Evolutionary conservation across 2,113 vertebrate genomes (phyloP), one percentile per base, ranked within the genome.

Genomic region (Crotophaga sulcirostris): DNA sequence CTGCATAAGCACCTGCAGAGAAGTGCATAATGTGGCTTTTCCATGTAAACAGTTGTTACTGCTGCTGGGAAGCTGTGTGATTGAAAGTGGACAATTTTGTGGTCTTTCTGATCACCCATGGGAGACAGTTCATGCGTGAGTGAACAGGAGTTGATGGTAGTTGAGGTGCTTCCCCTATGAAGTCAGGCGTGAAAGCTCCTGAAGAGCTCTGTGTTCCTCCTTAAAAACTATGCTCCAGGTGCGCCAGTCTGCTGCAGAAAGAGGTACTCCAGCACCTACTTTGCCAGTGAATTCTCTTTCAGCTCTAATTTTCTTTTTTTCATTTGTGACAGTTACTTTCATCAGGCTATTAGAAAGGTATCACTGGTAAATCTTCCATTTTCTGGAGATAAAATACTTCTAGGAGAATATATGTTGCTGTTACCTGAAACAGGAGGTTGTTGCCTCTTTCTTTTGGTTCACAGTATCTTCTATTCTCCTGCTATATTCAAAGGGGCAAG

Each of bases 281-380:
- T 87, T 93, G 74, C 72, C 70, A 85, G 59, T 58, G 77, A 78
- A 67, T n/a, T 92, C 56, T 91, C 78, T 82, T 86, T 85, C 77
- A 96, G 87, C 56, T 95, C 59, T 81, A 89, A 90, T 87, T 90
- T 91, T 95, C 33, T 74, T 74, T 97, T 96, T 96, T 89, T 70
- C 64, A 33, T 77, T 86, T 84, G 62, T 80, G 59, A 80, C 94
- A 94, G 95, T 89, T 97, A 67, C 66, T 96, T 69, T 86, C 80
- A 83, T 72, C 94, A 85, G 89, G 52, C 84, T 92, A 47, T 93
- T 93, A 70, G 58, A 90, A 93, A 59, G 17, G 36, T 92, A 95
- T 93, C 70, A 34, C 82, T 89, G 89, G 56, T 90, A 94, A 85
- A 75, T 94, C 75, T 89, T 72, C 78, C 66, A 25, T 85, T 79